These are phyloP conservation scores for Callithrix jacchus DNA, from an alignment of 2,113 vertebrate species.

Conservation along the genomic window DNA sequence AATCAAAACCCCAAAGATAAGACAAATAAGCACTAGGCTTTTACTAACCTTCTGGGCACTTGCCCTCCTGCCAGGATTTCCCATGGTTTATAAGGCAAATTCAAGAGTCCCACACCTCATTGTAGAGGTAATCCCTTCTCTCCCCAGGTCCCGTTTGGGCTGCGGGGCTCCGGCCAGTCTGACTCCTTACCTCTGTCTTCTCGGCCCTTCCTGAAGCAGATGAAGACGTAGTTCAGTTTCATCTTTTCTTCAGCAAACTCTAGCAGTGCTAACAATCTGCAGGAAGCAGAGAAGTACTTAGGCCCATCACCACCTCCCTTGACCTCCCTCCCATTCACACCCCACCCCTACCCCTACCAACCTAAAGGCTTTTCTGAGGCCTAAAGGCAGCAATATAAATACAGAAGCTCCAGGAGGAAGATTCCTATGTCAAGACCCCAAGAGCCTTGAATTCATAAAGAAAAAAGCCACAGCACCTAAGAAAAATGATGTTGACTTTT, in stretches of 20 bases:
- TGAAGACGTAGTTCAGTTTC: slow-evolving; percentile 94
- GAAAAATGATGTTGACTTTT: neutral
- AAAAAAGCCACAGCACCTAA: neutral
- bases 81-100: neutral
- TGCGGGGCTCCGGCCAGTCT: neutral
- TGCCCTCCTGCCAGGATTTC: neutral
- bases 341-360: neutral
- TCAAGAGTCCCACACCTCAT: neutral
- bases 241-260: slow-evolving; percentile 98
- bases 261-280: slow-evolving; percentile 94
- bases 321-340: neutral
- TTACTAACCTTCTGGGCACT: neutral
- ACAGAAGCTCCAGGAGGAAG: neutral
- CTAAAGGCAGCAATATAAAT: neutral
- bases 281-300: slow-evolving; percentile 60
- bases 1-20: neutral
- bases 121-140: neutral
- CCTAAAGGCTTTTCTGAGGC: slow-evolving; percentile 5
- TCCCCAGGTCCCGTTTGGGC: neutral
- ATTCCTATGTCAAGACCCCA: neutral
- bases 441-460: neutral
- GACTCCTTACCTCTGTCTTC: slow-evolving; percentile 94
- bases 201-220: slow-evolving; percentile 97
- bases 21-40: neutral
- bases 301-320: slow-evolving; percentile 12